A percentile compares a stretch with the other conserved stretches of the same genome.
These are phyloP conservation scores for Pangasianodon hypophthalmus DNA, from an alignment of 2,113 vertebrate species.

Conservation along the genomic window DNA sequence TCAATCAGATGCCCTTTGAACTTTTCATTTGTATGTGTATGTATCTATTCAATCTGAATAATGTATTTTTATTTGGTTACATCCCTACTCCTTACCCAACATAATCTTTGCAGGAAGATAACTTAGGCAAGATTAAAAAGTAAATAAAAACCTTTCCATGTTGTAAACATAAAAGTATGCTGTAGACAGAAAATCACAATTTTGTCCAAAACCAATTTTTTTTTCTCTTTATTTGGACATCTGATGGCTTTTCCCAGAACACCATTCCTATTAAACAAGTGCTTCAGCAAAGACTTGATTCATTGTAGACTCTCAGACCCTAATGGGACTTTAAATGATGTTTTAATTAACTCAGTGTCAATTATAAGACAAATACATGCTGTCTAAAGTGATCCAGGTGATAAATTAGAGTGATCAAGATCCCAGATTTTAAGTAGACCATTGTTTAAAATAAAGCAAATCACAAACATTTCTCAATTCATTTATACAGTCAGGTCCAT, in stretches of 20 bases:
- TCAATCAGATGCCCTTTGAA: too few species aligned
- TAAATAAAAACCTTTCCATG: not conserved
- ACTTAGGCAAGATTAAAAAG: not conserved
- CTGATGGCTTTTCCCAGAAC: not conserved
- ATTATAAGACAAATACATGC: not conserved
- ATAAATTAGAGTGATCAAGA: not conserved
- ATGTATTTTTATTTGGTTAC: not conserved
- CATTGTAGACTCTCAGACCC: not conserved
- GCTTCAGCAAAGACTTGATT: not conserved
- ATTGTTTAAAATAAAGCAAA: not conserved
- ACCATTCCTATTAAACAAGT: not conserved
- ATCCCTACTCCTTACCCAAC: not conserved
- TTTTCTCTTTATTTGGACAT: not conserved
- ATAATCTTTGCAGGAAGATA: not conserved
- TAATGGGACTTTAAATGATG: not conserved
- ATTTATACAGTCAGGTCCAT: not conserved
- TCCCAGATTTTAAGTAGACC: not conserved
- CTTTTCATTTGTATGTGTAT: too few species aligned
- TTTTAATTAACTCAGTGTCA: not conserved
- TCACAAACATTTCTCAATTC: not conserved
- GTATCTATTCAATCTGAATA: not conserved
- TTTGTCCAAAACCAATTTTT: too few species aligned
- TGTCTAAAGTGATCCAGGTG: not conserved
- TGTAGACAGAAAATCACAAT: too few species aligned
- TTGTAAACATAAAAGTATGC: too few species aligned